Conservation (phyloP, 2,888 invertebrate genomes). For the Bimastos eiseni region DNA sequence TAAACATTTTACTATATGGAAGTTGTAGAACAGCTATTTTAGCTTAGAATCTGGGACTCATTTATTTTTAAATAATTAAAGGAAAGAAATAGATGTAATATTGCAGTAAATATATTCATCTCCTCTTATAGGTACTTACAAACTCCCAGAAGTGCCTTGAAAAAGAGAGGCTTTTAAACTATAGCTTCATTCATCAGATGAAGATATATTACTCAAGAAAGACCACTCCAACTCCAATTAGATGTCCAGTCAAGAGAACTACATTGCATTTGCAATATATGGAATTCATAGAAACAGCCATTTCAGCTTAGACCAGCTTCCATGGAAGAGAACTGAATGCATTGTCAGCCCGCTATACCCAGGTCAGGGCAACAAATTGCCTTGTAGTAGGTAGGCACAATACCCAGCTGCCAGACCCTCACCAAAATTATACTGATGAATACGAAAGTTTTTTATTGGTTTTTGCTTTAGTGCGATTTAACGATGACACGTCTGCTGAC, state of each 20-base stretch:
- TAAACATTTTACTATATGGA: background rate
- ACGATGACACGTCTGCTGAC: background rate
- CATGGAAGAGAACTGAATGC: background rate
- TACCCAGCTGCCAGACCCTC: no score
- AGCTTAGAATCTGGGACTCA: background rate
- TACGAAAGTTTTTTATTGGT: background rate
- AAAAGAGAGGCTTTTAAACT: background rate
- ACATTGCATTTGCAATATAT: no score
- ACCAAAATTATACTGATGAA: background rate
- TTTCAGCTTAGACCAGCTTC: no score
- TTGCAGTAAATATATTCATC: background rate
- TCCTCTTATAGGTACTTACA: background rate
- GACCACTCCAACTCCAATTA: background rate
- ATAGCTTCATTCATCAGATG: background rate
- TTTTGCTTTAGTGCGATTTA: background rate
- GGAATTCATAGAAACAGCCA: no score
- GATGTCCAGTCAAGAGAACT: background rate
- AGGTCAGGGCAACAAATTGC: background rate
- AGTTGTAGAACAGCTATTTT: background rate
- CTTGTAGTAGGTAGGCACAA: background rate
- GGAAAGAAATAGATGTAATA: no score
- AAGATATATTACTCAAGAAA: background rate
- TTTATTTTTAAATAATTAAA: background rate
- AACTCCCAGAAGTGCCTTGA: background rate
- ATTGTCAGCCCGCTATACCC: background rate